Base-by-base conservation (phyloP, 2,888 invertebrate species). In the Pardosa pseudoannulata region DNA sequence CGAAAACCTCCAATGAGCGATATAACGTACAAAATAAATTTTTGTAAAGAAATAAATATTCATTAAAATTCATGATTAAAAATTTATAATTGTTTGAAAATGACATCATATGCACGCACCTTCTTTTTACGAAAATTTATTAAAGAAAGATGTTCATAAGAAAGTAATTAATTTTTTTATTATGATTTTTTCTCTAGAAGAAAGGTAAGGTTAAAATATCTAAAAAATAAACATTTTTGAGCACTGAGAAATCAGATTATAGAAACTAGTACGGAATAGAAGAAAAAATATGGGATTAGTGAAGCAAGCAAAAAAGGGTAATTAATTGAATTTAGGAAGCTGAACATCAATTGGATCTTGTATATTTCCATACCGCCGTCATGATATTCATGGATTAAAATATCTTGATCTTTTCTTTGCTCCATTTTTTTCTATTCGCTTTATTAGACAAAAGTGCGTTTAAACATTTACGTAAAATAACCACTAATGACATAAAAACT, bases 351-450 rank as follows among this genome's bases (percentile, higher is more conserved):
- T 56, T 73, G 7, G 29, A 73, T 73, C 19, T 56, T 31, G 19
- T 73, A 73, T 62, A 23, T 62, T 62, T 50, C 19, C 50, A 50
- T 50, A 50, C 28, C 19, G 62, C 23, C 11, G 1, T 9, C 62
- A 31, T 73, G 19, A 56, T 73, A 56, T 56, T 50, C n/a, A 56
- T n/a, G 56, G 62, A 73, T 73, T 73, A 73, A 27, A 36, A 36
- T 36, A 7, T 36, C 36, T 36, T 36, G 36, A 36, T 36, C 36
- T 36, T 9, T 9, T 36, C 36, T 36, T 9, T 9, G n/a, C n/a
- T 9, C 9, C 9, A 9, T 36, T 5, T 36, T 36, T 36, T n/a
- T 36, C 9, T 36, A 36, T 36, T 36, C 9, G 9, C 36, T 9
- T 36, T 36, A 7, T 9, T 36, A 36, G 36, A 36, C 36, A 36